phyloP scores from a whole-genome alignment of 1,140 invertebrate species.

The Heliconius hermathena region DNA sequence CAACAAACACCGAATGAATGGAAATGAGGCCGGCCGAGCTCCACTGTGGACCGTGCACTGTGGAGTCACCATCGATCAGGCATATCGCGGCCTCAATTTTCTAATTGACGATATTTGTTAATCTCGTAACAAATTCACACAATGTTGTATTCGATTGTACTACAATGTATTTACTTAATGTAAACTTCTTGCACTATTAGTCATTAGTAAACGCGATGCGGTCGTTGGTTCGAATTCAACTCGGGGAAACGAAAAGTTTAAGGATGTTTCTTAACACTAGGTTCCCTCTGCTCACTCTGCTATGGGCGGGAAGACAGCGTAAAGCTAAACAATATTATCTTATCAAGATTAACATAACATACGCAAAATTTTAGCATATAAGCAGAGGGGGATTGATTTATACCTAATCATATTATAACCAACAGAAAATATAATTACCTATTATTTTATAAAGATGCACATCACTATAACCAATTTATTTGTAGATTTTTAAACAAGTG shows the following conservation, averaged over 20 bases:
- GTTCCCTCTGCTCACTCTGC: too few species aligned
- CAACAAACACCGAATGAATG: constrained; percentile 77
- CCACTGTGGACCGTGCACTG: constrained; percentile 47
- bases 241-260: too few species aligned
- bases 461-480: too few species aligned
- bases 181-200: neutral
- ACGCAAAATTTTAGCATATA: too few species aligned
- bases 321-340: too few species aligned
- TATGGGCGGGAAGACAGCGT: too few species aligned
- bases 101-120: constrained; percentile 30
- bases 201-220: neutral
- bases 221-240: too few species aligned
- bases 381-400: neutral
- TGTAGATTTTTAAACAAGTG: neutral
- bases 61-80: constrained; percentile 39
- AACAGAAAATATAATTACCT: too few species aligned
- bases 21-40: constrained; percentile 63
- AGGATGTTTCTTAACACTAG: too few species aligned
- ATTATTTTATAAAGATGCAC: too few species aligned
- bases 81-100: constrained; percentile 38
- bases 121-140: constrained; percentile 12
- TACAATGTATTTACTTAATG: neutral
- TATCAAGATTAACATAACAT: too few species aligned
- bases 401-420: neutral
- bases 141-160: neutral